Evolutionary conservation across 2,113 vertebrate species (phyloP).

Genomic region (Leptosomus discolor): DNA sequence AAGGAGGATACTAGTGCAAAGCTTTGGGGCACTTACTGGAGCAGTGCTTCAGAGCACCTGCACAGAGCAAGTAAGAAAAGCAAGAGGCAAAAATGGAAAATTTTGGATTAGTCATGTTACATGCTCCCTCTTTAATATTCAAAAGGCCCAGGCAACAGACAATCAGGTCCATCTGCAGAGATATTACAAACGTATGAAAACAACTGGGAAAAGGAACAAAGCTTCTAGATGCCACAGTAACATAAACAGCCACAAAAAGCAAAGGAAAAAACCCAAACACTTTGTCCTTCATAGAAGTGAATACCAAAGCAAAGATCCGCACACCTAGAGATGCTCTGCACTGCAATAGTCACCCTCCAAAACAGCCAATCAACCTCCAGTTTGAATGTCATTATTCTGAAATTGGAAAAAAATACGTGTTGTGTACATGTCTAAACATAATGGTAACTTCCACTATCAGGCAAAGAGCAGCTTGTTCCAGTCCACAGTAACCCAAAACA

Average conservation of each 20-base stretch:
- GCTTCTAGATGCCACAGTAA: neutral
- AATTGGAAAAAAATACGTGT: accelerated
- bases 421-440: accelerated
- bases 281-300: neutral
- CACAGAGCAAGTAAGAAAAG: neutral
- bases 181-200: neutral
- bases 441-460: accelerated
- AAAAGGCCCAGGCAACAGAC: neutral
- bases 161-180: neutral
- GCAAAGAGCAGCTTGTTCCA: neutral
- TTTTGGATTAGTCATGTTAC: no score
- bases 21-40: neutral
- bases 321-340: neutral
- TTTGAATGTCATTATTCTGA: accelerated
- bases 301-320: neutral
- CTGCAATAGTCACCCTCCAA: neutral
- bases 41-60: neutral
- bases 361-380: neutral
- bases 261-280: neutral
- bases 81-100: neutral
- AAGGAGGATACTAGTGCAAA: neutral
- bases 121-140: neutral
- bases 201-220: neutral
- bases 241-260: neutral
- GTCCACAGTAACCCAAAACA: accelerated